Conservation (phyloP, 2,797 vertebrate species). For the Gymnoscopelus microlampas region DNA sequence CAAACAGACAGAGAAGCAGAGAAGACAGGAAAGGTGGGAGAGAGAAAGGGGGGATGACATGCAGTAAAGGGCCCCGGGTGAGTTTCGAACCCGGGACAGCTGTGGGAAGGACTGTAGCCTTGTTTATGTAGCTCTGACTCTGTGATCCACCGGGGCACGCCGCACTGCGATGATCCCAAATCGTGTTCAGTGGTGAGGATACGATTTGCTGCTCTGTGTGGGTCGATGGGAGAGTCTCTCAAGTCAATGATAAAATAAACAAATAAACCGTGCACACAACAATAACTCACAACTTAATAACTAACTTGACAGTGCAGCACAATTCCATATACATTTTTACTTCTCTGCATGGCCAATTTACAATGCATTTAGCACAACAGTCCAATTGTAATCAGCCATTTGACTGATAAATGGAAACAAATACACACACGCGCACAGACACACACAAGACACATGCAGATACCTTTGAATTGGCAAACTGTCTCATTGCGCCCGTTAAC, state of each 20-base stretch:
- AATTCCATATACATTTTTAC: constrained; percentile 21
- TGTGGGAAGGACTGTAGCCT: no score
- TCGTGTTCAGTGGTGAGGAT: constrained; percentile 22
- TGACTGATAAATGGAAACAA: constrained; percentile 48
- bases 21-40: no score
- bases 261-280: constrained; percentile 20
- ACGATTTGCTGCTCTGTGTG: constrained; percentile 32
- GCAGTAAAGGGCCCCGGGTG: no score
- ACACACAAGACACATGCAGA: constrained; percentile 39
- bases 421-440: constrained; percentile 30
- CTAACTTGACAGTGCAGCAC: constrained; percentile 37
- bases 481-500: constrained; percentile 33
- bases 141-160: no score
- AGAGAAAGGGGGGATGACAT: no score
- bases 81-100: no score
- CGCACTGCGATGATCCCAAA: constrained; percentile 67
- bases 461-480: background rate
- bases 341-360: constrained; percentile 23
- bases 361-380: constrained; percentile 30
- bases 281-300: constrained; percentile 58
- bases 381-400: constrained; percentile 51
- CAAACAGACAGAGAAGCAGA: no score
- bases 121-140: no score
- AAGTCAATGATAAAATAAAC: constrained; percentile 29
- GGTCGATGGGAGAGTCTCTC: constrained; percentile 32